These are phyloP conservation scores for Limnodromus scolopaceus DNA, from an alignment of 2,797 vertebrate species.

Conservation along the genomic window DNA sequence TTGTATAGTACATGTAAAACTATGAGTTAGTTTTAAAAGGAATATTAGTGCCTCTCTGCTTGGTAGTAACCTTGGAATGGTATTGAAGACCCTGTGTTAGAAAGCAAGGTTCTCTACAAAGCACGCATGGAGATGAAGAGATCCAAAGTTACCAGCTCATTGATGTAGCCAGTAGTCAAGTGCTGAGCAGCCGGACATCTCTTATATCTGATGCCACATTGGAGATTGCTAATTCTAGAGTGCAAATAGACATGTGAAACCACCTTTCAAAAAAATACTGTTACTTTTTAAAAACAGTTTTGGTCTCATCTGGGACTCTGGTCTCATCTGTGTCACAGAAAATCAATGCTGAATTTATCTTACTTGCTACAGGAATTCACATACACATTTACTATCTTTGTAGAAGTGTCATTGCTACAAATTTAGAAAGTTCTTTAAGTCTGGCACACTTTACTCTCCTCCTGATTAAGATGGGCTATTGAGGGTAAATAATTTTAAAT, in stretches of 20 bases:
- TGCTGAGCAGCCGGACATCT: background rate
- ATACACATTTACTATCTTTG: background rate
- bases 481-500: background rate
- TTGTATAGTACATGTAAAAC: background rate
- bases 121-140: background rate
- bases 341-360: background rate
- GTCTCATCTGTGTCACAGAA: background rate
- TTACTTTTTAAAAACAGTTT: background rate
- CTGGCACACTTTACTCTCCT: background rate
- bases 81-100: background rate
- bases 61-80: background rate
- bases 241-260: background rate
- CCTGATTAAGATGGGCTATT: background rate
- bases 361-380: background rate
- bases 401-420: background rate
- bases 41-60: background rate
- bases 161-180: background rate
- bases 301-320: background rate
- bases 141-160: background rate
- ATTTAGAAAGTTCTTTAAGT: background rate
- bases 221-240: background rate
- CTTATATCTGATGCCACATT: background rate
- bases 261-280: background rate
- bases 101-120: background rate
- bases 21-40: background rate